Evolutionary conservation across 1,140 invertebrate genomes (phyloP).

Genomic region (Pogonomyrmex barbatus): DNA sequence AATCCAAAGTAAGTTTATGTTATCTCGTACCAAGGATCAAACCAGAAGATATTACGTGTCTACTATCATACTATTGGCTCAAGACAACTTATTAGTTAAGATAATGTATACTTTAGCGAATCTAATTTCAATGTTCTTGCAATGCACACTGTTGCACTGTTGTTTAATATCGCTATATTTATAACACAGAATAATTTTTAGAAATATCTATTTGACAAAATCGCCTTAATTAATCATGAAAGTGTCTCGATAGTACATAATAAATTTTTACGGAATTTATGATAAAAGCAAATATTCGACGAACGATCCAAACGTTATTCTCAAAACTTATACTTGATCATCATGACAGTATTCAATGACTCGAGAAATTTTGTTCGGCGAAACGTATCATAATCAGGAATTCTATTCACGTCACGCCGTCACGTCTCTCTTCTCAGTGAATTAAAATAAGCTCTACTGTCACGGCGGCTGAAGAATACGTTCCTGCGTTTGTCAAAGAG

Average conservation of each 20-base stretch:
- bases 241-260: background rate
- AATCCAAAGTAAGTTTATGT: slow-evolving; percentile 22
- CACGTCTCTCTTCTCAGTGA: slow-evolving; percentile 6
- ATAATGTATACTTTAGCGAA: slow-evolving; percentile 5
- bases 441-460: slow-evolving; percentile 47
- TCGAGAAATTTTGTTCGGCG: slow-evolving; percentile 4
- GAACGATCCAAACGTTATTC: slow-evolving; percentile 15
- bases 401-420: slow-evolving; percentile 32
- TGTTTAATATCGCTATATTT: background rate
- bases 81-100: background rate
- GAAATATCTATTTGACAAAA: background rate
- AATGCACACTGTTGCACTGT: background rate
- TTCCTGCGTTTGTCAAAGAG: slow-evolving; percentile 51
- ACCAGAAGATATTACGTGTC: background rate
- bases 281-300: background rate
- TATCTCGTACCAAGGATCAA: background rate
- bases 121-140: background rate
- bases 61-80: background rate
- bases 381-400: slow-evolving; percentile 13
- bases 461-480: slow-evolving; percentile 39
- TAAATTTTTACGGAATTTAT: background rate
- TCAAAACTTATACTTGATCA: background rate
- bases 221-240: background rate
- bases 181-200: background rate
- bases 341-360: background rate